Base-by-base conservation (phyloP, 92 coral and sea anemone species). In the Scolanthus callimorphus region DNA sequence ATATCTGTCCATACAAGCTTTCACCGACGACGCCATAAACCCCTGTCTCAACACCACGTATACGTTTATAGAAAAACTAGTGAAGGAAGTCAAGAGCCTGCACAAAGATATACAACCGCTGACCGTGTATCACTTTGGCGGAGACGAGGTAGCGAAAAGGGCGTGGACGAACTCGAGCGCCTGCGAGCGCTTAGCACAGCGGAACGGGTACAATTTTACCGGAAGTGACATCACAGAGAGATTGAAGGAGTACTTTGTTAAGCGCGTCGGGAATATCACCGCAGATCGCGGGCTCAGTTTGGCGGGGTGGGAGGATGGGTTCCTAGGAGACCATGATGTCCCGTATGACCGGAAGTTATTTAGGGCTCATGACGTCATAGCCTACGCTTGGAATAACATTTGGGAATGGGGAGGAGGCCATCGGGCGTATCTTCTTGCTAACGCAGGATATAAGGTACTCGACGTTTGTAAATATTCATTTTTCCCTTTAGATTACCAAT, bases 261-360 rank as follows among this genome's bases (percentile, higher is more conserved):
- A 69, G 55, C 79, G 79, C 17, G 55, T 86, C 8, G 70, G 82
- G n/a, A 65, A 67, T 30, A 76, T 86, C 17, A 67, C 95, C 0
- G 65, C 43, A n/a, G 56, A 51, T 23, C 29, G 67, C 45, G 45
- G 60, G 17, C 2, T 86, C 12, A 66, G 41, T 41, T 29, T 86
- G 12, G 95, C 63, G 12, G 95, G 89, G 24, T 86, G 95, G 95
- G 95, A 84, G 41, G 95, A 86, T 43, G 97, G 96, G 12, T 51
- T 91, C 13, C 58, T 88, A 27, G 85, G 81, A 41, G 49, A 39
- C 12, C 49, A 60, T 20, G 74, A 71, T 46, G 52, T 54, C 24
- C 96, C 96, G 20, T 88, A 88, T 27, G 41, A 76, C 29, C 72
- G 91, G 26, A 63, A 46, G 27, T 37, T 54, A 23, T 30, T 63